Evolutionary conservation across 2,888 invertebrate species (phyloP).

Genomic region (Dendrolimus houi): DNA sequence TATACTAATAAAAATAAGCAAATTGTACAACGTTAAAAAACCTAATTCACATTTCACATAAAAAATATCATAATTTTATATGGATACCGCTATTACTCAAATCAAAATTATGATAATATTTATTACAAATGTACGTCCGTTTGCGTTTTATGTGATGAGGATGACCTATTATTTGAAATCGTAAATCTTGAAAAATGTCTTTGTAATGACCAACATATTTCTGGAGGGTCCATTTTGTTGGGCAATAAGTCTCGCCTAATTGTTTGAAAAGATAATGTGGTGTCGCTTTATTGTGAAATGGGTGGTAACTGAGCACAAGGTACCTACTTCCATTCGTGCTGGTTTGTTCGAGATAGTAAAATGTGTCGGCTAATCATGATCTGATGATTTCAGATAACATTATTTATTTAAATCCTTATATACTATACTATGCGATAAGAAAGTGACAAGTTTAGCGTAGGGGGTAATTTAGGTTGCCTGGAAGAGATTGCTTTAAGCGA

Average conservation of each 20-base stretch:
- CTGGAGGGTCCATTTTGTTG: constrained; percentile 30
- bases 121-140: background rate
- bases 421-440: too few relatives aligned
- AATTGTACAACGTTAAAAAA: too few relatives aligned
- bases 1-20: too few relatives aligned
- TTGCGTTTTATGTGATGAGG: background rate
- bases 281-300: constrained; percentile 56
- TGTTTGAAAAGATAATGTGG: constrained; percentile 68
- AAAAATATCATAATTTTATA: background rate
- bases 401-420: too few relatives aligned
- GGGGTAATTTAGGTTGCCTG: too few relatives aligned
- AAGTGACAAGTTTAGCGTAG: too few relatives aligned
- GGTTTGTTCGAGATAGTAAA: too few relatives aligned
- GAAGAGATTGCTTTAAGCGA: too few relatives aligned
- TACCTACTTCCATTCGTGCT: too few relatives aligned
- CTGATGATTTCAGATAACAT: too few relatives aligned
- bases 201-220: constrained; percentile 36
- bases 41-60: too few relatives aligned
- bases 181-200: constrained; percentile 24
- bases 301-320: constrained; percentile 15
- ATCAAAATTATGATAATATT: constrained; percentile 14
- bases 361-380: too few relatives aligned
- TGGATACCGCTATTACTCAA: constrained; percentile 12
- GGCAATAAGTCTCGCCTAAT: constrained; percentile 57
- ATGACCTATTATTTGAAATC: background rate